Base-by-base conservation (phyloP, 1,140 invertebrate genomes). In the Tetramorium alpestre region DNA sequence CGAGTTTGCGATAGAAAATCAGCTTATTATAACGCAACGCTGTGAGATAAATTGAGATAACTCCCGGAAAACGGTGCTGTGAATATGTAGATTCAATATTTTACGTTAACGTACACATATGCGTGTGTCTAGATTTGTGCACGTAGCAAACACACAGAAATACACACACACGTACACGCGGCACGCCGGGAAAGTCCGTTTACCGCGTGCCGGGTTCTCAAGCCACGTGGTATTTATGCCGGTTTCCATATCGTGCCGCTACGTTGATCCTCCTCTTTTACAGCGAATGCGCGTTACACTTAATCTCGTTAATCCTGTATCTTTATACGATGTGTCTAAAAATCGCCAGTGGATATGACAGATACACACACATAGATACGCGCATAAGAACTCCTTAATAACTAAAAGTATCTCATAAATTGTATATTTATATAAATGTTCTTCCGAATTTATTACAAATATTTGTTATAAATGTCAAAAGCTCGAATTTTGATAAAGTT, bases 201-300 rank as follows among this genome's bases (percentile, higher is more conserved):
- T 75, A 78, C 72, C 81, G 56, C 44, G 47, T 54, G 81, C 76
- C 58, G 56, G 8, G 56, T 49, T 73, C 58, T 38, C 56, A 64
- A 78, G 60, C 70, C 72, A 85, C 81, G 81, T 85, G 72, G 51
- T 76, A 77, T n/a, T 28, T 77, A 84, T 62, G 41, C 54, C 70
- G 25, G 72, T 88, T 85, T 85, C 28, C 33, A n/a, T 65, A 60
- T 28, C 67, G 51, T 47, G 51, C 38, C 44, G 69, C 67, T 58
- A 82, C 49, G 69, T 38, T 58, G 75, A 86, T 80, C 33, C 60
- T 33, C 13, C 62, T 80, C 62, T 80, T 67, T 80, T 69, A 64
- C 44, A 54, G 18, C 62, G 62, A 69, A n/a, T 51, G 44, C 62
- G 60, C 60, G 28, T 54, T 67, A 28, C 44, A 54, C 47, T 80